phyloP scores from a whole-genome alignment of 2,113 vertebrate species.

The Aplodontia rufa region DNA sequence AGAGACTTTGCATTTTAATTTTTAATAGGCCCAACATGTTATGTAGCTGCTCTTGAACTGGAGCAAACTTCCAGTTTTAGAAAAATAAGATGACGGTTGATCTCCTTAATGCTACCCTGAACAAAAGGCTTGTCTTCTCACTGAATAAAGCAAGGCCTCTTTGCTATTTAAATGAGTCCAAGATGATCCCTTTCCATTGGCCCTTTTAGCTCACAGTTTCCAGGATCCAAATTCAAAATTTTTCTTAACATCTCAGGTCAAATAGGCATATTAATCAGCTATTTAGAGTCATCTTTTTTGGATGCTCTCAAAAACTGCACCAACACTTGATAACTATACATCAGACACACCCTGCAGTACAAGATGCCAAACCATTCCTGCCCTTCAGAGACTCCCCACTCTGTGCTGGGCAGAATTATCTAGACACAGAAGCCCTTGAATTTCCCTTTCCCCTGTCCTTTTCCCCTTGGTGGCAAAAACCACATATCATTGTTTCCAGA shows the following conservation, averaged over 20 bases:
- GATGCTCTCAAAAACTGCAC: rapidly evolving
- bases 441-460: not conserved
- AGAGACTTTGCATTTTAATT: not conserved
- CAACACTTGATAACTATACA: no score
- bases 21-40: not conserved
- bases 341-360: no score
- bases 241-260: not conserved
- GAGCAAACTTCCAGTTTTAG: not conserved
- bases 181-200: no score
- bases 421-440: no score
- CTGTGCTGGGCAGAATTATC: not conserved
- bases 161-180: not conserved
- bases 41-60: not conserved
- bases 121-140: no score
- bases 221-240: not conserved
- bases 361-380: not conserved
- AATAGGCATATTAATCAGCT: not conserved
- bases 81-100: not conserved
- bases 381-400: not conserved
- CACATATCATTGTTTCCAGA: not conserved
- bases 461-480: not conserved
- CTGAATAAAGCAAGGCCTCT: not conserved
- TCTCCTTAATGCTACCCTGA: no score
- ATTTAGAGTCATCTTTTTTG: not conserved
- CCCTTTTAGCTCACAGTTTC: not conserved